These are phyloP conservation scores for Lepetodrilus schrolli DNA, from an alignment of 2,888 invertebrate genomes.

Conservation along the genomic window DNA sequence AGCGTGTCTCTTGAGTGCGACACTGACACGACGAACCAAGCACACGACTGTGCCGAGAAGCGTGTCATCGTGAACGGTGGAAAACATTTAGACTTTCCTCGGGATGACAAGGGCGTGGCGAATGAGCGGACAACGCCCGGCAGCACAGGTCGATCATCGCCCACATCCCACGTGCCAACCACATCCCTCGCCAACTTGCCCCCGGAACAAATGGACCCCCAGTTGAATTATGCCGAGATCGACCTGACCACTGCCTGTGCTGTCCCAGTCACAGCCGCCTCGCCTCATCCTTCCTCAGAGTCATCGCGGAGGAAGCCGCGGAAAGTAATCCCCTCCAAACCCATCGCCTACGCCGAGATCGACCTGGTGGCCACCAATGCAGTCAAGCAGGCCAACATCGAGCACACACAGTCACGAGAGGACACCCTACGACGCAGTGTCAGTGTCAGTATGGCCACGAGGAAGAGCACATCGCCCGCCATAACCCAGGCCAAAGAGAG, in stretches of 20 bases:
- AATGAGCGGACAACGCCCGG: not conserved
- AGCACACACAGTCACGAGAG: slow-evolving; percentile 71
- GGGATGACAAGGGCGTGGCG: not conserved
- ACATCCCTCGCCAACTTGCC: slow-evolving; percentile 27
- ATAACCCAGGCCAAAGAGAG: slow-evolving; percentile 1
- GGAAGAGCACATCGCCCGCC: slow-evolving; percentile 31
- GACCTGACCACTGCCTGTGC: slow-evolving; percentile 57
- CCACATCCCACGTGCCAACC: slow-evolving; percentile 28
- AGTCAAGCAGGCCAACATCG: slow-evolving; percentile 68
- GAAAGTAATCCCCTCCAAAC: slow-evolving; percentile 41
- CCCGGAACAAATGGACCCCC: slow-evolving; percentile 46
- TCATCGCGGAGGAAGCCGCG: slow-evolving; percentile 41
- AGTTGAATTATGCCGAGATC: slow-evolving; percentile 74
- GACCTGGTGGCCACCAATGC: slow-evolving; percentile 74
- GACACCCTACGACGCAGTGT: slow-evolving; percentile 58
- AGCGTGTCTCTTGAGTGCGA: no score
- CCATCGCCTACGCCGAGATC: slow-evolving; percentile 69
- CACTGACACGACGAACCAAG: not conserved
- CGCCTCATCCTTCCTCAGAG: slow-evolving; percentile 39
- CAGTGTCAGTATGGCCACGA: slow-evolving; percentile 27
- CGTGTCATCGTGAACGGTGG: no score
- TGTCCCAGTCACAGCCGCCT: no score
- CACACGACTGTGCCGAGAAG: not conserved
- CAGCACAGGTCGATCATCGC: slow-evolving; percentile 13
- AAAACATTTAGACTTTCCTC: not conserved